Base-by-base conservation (phyloP, 2,888 invertebrate species). In the Drosophila hamatofila region DNA sequence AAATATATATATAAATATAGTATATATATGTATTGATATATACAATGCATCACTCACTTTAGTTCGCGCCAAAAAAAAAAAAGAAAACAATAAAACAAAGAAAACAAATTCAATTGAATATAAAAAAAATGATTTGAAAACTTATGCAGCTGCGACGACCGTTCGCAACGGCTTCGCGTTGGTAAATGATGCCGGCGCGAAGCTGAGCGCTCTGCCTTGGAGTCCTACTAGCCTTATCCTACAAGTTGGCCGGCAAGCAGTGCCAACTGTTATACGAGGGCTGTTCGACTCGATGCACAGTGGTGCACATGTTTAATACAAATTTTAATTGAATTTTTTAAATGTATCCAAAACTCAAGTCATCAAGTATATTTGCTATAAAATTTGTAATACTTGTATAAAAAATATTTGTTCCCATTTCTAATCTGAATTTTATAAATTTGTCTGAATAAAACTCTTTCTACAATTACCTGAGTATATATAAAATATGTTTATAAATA, bases 161-260 rank as follows among this genome's bases (percentile, higher is more conserved):
- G 66, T 44, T 80, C 80, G 72, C 80, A 48, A 58, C 75, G 66
- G 66, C 71, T 61, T 58, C 80, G 54, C 67, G 51, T 64, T 67
- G 71, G 48, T 25, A 75, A 78, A 66, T 78, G 77, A 79, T 49
- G 52, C 30, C 51, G 42, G 33, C 55, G 39, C 49, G 48, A 63
- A 55, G 60, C 75, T 75, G 60, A 44, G 48, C 12, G 37, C 37
- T 68, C 23, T 11, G 46, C 46, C 21, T 21, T 37, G 23, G 62
- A 35, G 55, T 59, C 62, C 55, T 44, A 41, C 41, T 49, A 46
- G 51, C n/a, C 21, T 57, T 30, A 64, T 64, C 51, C 44, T 25
- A 52, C 27, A 44, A 37, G 27, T 30, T 25, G 21, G 37, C 25
- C 33, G 30, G 56, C 62, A 72, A 73, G 77, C 77, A 79, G 80